A percentile compares a stretch with the other conserved stretches of the same genome.
These are phyloP conservation scores for Trachelus tabidus DNA, from an alignment of 2,888 invertebrate genomes.

Conservation along the genomic window DNA sequence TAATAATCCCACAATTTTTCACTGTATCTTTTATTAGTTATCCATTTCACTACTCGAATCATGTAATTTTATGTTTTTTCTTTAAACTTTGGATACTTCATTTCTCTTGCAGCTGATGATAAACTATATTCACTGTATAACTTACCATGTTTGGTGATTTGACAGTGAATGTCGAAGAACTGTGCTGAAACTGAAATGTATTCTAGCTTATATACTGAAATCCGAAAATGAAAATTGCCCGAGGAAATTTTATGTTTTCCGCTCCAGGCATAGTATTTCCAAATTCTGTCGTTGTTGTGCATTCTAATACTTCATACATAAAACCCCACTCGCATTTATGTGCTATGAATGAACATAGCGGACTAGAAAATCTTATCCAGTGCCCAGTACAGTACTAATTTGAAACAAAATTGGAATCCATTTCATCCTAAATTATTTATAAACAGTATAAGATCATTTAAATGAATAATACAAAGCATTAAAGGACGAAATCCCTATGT, in stretches of 20 bases:
- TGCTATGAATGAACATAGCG: not conserved
- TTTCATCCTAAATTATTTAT: not conserved
- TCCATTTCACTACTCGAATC: not conserved
- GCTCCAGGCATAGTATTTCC: conserved; percentile 8
- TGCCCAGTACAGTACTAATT: not conserved
- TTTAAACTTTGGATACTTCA: not conserved
- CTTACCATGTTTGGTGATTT: conserved; percentile 22
- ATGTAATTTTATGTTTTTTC: not conserved
- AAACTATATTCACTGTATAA: not conserved
- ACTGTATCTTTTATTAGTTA: not conserved
- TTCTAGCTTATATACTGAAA: conserved; percentile 15
- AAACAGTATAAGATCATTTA: not conserved
- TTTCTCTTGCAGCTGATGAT: not conserved
- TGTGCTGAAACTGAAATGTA: conserved; percentile 5
- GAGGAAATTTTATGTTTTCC: conserved; percentile 15
- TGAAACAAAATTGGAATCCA: not conserved
- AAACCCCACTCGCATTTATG: not conserved
- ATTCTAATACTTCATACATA: not conserved
- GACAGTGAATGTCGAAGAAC: conserved; percentile 18
- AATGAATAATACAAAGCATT: not conserved
- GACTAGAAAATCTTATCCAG: not conserved
- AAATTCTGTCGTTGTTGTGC: conserved; percentile 11
- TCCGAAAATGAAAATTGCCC: conserved; percentile 15
- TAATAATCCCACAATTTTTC: not conserved
- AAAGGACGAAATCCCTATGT: not conserved